These are phyloP conservation scores for Hydrolagus colliei DNA, from an alignment of 2,797 vertebrate species.

Conservation along the genomic window DNA sequence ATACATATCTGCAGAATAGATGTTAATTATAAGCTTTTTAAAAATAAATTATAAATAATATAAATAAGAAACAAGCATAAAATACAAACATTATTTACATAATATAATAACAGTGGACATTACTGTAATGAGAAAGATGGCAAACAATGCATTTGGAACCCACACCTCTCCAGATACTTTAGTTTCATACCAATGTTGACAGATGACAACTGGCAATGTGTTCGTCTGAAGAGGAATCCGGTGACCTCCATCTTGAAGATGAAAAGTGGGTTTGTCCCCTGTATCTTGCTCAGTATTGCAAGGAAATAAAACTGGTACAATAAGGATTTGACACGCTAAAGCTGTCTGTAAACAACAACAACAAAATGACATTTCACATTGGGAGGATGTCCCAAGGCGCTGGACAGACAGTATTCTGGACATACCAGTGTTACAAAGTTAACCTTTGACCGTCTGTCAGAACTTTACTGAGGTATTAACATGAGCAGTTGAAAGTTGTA, in stretches of 20 bases:
- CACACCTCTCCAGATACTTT: background rate
- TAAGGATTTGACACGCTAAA: background rate
- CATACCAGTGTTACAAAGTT: background rate
- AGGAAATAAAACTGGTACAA: background rate
- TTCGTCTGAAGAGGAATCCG: background rate
- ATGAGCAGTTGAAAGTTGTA: background rate
- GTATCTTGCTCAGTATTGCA: background rate
- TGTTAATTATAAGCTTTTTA: too few relatives aligned
- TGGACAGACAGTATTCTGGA: too few relatives aligned
- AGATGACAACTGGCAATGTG: background rate
- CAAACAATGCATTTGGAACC: background rate
- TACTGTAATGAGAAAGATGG: background rate
- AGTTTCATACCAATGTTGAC: background rate
- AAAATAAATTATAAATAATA: conserved; percentile 20
- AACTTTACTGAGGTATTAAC: conserved; percentile 3
- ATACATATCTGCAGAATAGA: too few relatives aligned
- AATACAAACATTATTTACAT: background rate
- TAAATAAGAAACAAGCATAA: conserved; percentile 7
- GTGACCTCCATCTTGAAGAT: background rate
- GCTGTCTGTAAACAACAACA: background rate
- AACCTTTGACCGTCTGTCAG: background rate
- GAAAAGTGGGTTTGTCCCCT: background rate
- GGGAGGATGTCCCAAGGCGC: too few relatives aligned
- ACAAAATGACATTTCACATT: too few relatives aligned
- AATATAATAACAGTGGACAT: too few relatives aligned